Evolutionary conservation across 2,888 invertebrate genomes (phyloP), one percentile per base, ranked within the genome.

Genomic region (Athripsodes cinereus): DNA sequence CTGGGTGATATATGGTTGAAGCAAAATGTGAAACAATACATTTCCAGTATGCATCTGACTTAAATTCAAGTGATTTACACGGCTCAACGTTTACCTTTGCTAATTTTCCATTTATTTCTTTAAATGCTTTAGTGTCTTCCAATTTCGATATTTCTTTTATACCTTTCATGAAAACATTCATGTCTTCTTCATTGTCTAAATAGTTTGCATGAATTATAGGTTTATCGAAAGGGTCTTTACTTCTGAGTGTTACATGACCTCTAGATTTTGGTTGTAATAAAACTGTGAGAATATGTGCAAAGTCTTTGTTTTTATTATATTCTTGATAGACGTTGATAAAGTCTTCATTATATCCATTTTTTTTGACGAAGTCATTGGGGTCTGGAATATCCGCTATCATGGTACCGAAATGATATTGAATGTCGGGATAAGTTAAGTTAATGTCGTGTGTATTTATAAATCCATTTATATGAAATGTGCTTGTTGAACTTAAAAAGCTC

Each of bases 1-100:
- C 81, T 0, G 88, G 89, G 71, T 90, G 90, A 66, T 88, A 90
- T 44, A 89, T 81, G 5, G 71, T 68, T 1, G 60, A 22, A 1
- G 68, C 67, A 61, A 70, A 68, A 21, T 62, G 52, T 35, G 40
- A 40, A 3, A 76, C 69, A 1, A 72, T 72, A 62, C 82, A 82
- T 6, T 71, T 70, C 77, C 78, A 81, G 62, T 81, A 82, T 11
- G 75, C 74, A 50, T 78, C 76, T 5, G 70, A 69, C 1, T 67
- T 70, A 52, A 76, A 75, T 34, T 21, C 21, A 13, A 35, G 52
- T 10, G 69, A 65, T 6, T 31, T 34, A 21, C 62, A 62, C 19
- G 26, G n/a, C 16, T 18, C 3, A n/a, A 35, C 22, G 16, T 56
- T 35, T 1, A 63, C 1, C 16, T 56, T 60, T 2, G 49, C 16